Evolutionary conservation across 2,888 invertebrate genomes (phyloP).

Genomic region (Chesias legatella): DNA sequence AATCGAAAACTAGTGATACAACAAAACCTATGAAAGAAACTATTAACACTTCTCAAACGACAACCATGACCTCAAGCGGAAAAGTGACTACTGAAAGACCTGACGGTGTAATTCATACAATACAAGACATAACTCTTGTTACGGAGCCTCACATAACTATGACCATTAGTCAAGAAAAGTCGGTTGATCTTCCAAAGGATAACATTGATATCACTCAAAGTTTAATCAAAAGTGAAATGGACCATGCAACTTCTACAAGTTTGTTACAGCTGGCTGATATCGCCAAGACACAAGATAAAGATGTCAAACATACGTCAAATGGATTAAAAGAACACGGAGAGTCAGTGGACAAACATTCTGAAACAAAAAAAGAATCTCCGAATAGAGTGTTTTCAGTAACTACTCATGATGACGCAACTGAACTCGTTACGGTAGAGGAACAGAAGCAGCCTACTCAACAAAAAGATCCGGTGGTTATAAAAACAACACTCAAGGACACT

Average conservation of each 20-base stretch:
- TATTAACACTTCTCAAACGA: slow-evolving; percentile 20
- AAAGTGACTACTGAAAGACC: slow-evolving; percentile 13
- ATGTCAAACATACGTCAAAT: slow-evolving; percentile 3
- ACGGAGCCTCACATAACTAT: slow-evolving; percentile 26
- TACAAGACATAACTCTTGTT: slow-evolving; percentile 27
- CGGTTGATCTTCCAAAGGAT: slow-evolving; percentile 9
- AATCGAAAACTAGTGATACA: slow-evolving; percentile 4
- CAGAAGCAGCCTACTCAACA: slow-evolving; percentile 1
- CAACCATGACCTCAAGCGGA: slow-evolving; percentile 11
- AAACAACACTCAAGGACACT: slow-evolving; percentile 23
- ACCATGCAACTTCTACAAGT: slow-evolving; percentile 25
- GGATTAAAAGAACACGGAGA: slow-evolving; percentile 3
- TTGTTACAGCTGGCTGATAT: slow-evolving; percentile 7
- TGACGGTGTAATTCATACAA: slow-evolving; percentile 24
- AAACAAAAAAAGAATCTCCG: not conserved
- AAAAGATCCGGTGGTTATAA: not conserved
- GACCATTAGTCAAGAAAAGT: slow-evolving; percentile 12
- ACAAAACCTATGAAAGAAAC: slow-evolving; percentile 17
- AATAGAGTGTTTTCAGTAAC: not conserved
- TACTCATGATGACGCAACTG: slow-evolving; percentile 3
- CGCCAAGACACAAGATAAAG: slow-evolving; percentile 1
- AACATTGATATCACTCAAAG: slow-evolving; percentile 30
- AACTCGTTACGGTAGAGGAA: not conserved
- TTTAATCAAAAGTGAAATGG: slow-evolving; percentile 37
- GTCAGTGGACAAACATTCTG: not conserved